Evolutionary conservation across 2,113 vertebrate genomes (phyloP).

Genomic region (Heptranchias perlo): DNA sequence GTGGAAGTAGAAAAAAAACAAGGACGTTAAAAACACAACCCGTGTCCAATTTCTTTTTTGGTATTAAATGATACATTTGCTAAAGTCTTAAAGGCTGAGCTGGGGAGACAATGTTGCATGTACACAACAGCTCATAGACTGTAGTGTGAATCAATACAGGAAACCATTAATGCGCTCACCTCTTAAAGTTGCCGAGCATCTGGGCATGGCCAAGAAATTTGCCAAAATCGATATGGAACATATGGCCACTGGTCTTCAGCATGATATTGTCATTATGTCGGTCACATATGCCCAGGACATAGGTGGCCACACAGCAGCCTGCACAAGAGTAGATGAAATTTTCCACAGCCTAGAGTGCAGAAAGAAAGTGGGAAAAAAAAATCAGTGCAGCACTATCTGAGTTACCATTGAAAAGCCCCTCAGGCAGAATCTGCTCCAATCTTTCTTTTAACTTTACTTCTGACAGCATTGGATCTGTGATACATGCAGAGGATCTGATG

Average conservation of each 20-base stretch:
- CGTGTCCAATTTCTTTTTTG: neutral
- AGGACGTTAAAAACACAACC: neutral
- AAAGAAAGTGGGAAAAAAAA: neutral
- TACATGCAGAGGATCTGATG: neutral
- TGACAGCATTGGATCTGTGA: neutral
- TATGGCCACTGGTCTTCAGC: slow-evolving; percentile 93
- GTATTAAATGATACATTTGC: neutral
- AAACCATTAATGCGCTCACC: slow-evolving; percentile 57
- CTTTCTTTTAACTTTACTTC: neutral
- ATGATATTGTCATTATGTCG: slow-evolving; percentile 99
- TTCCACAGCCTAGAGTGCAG: slow-evolving; percentile 75
- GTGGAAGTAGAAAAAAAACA: slow-evolving; percentile 35
- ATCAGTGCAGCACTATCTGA: neutral
- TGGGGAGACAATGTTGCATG: neutral
- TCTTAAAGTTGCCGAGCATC: slow-evolving; percentile 97
- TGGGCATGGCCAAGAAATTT: slow-evolving; percentile 93
- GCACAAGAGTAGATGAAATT: slow-evolving; percentile 98
- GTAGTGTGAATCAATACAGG: neutral
- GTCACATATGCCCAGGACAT: slow-evolving; percentile 93
- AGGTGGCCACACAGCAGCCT: slow-evolving; percentile 94
- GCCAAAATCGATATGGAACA: slow-evolving; percentile 98
- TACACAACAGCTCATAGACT: neutral
- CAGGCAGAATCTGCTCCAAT: neutral
- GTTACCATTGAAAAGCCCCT: neutral
- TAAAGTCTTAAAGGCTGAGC: neutral